These are phyloP conservation scores for Pelmatolapia mariae DNA, from an alignment of 2,113 vertebrate species.

Conservation along the genomic window DNA sequence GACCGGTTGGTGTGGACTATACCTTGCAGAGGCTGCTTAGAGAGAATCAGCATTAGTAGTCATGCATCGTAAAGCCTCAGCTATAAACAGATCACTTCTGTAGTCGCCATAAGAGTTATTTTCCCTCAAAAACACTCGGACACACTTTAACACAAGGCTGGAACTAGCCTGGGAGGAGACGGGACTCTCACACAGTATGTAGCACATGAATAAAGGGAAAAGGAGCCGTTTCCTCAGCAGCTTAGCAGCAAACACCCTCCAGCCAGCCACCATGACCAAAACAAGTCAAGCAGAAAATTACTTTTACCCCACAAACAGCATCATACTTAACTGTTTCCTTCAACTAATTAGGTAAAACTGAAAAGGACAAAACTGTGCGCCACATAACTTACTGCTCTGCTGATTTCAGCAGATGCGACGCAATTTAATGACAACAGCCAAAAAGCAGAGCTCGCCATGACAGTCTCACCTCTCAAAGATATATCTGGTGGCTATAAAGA, in stretches of 20 bases:
- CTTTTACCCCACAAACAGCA: background rate
- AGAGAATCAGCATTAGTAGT: background rate
- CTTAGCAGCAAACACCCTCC: background rate
- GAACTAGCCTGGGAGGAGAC: background rate
- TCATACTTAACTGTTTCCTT: background rate
- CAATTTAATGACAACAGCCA: background rate
- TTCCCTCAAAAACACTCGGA: background rate
- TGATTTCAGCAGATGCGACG: background rate
- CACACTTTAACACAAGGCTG: background rate
- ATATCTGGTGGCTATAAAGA: constrained; percentile 71
- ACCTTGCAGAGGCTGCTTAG: background rate
- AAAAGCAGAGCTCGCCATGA: background rate
- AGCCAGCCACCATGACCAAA: background rate
- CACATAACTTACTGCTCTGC: background rate
- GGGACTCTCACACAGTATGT: background rate
- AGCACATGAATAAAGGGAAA: background rate
- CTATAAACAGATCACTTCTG: background rate
- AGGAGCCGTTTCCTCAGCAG: background rate
- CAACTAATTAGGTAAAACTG: background rate
- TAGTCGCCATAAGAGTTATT: background rate
- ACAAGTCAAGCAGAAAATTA: background rate
- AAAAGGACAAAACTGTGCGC: background rate
- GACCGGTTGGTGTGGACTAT: background rate
- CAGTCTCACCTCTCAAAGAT: constrained; percentile 82
- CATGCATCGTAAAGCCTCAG: background rate